Evolutionary conservation across 2,797 vertebrate species (phyloP).

Genomic region (Crenichthys baileyi): DNA sequence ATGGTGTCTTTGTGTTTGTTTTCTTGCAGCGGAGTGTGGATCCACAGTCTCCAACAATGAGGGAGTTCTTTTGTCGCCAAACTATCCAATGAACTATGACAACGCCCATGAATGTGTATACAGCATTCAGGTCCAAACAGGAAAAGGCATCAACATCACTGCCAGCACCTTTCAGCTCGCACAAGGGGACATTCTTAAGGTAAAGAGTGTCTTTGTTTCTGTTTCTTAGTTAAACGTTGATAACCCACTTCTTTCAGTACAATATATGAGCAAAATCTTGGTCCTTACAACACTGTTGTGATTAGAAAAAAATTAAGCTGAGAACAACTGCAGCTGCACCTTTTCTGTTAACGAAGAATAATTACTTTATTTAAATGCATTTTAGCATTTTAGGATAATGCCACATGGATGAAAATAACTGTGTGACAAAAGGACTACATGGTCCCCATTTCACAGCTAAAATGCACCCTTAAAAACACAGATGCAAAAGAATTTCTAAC

Average conservation of each 20-base stretch:
- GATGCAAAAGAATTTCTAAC: slow-evolving; percentile 47
- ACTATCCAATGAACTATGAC: slow-evolving; percentile 94
- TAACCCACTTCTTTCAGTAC: slow-evolving; percentile 6
- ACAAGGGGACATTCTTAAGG: slow-evolving; percentile 95
- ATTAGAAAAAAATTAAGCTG: slow-evolving; percentile 39
- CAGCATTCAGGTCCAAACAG: slow-evolving; percentile 95
- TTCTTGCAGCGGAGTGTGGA: slow-evolving; percentile 91
- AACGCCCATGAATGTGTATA: slow-evolving; percentile 98
- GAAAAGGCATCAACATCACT: slow-evolving; percentile 96
- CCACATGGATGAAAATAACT: slow-evolving; percentile 50
- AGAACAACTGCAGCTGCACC: slow-evolving; percentile 15
- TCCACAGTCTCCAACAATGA: slow-evolving; percentile 90
- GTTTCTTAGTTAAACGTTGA: slow-evolving; percentile 22
- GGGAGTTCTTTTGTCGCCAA: slow-evolving; percentile 93
- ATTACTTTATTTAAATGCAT: slow-evolving; percentile 47
- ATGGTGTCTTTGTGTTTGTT: slow-evolving; percentile 35
- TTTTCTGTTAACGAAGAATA: slow-evolving; percentile 27
- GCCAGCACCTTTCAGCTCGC: slow-evolving; percentile 92
- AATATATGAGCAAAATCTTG: slow-evolving; percentile 1
- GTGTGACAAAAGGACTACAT: slow-evolving; percentile 2
- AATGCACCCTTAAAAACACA: slow-evolving; percentile 46
- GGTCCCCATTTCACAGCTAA: slow-evolving; percentile 45
- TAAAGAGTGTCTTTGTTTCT: slow-evolving; percentile 55
- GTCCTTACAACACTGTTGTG: slow-evolving; percentile 29
- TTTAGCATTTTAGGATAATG: slow-evolving; percentile 43